Evolutionary conservation across 2,797 vertebrate genomes (phyloP), one percentile per base, ranked within the genome.

Genomic region (Ctenosaura bakeri): DNA sequence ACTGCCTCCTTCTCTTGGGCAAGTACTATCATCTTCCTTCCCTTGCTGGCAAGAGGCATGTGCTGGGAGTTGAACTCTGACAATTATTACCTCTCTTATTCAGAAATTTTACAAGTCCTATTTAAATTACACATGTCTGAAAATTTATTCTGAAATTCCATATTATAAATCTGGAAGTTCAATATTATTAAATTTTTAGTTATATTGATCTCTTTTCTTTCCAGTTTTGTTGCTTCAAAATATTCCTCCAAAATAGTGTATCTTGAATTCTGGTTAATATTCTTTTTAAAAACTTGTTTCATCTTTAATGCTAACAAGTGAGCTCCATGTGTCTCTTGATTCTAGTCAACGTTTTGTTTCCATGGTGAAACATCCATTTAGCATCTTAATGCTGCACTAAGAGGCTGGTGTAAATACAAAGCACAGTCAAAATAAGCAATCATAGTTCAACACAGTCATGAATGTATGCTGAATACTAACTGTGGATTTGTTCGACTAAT

Each of bases 291-390:
- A 42, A 29, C 22, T 32, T 77, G 71, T 83, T 84, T 84, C 38
- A 80, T 50, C 29, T 24, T 24, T 26, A 66, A 77, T 12, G 0
- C 26, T 86, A 91, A 92, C 85, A 87, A 12, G 59, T 82, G 79
- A 87, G 79, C 81, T 94, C 64, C 7, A 0, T 78, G 81, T 16
- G 50, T 50, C 59, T 86, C 89, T 81, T 79, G 56, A 87, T 62
- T 88, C 46, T 87, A 87, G 91, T 83, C 78, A 92, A 35, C 10
- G 80, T 78, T 82, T 89, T 46, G 46, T 79, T 8, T 29, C 14
- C 0, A 16, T 69, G 38, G 29, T 42, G 86, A 59, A 6, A 22
- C 59, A 79, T 78, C 3, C 38, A 46, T 62, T 90, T 80, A 26
- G 78, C 77, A 29, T 69, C 71, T 85, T 91, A 81, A 4, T 42